Percentiles rank a stretch among this genome's conserved stretches.
These are phyloP conservation scores for Loris lydekkerianus DNA, from an alignment of 2,797 vertebrate genomes.

Conservation along the genomic window DNA sequence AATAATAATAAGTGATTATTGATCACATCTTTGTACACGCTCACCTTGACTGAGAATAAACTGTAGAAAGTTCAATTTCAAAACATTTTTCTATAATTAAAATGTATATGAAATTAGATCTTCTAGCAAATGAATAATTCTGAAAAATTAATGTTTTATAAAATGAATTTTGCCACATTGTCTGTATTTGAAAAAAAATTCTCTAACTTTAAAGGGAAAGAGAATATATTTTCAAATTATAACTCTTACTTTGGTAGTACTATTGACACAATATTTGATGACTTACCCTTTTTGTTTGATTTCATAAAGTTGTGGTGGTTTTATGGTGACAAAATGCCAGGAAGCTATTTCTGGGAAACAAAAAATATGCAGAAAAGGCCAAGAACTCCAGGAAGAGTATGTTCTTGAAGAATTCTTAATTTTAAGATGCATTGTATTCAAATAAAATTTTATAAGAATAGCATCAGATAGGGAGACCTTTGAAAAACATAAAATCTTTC, in stretches of 20 bases:
- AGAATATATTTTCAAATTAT: background rate
- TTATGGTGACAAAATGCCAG: background rate
- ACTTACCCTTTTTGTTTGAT: background rate
- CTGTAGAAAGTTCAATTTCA: background rate
- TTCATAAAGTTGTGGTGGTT: background rate
- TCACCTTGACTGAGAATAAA: background rate
- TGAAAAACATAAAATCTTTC: slow-evolving; percentile 79
- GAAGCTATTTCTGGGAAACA: background rate
- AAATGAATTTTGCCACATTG: background rate
- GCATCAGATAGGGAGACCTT: slow-evolving; percentile 62
- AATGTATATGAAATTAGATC: background rate
- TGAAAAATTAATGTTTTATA: background rate
- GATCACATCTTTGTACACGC: background rate
- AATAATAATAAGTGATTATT: background rate
- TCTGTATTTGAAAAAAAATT: background rate
- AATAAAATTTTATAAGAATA: slow-evolving; percentile 65
- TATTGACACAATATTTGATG: background rate
- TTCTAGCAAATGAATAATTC: background rate
- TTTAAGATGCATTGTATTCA: slow-evolving; percentile 72
- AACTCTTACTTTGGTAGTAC: background rate
- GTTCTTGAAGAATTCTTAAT: slow-evolving; percentile 28
- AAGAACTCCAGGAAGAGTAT: background rate
- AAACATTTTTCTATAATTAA: background rate
- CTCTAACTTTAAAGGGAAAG: background rate
- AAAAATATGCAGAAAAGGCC: background rate